Evolutionary conservation across 2,888 invertebrate genomes (phyloP), one percentile per base, ranked within the genome.

Genomic region (Plagodis dolabraria): DNA sequence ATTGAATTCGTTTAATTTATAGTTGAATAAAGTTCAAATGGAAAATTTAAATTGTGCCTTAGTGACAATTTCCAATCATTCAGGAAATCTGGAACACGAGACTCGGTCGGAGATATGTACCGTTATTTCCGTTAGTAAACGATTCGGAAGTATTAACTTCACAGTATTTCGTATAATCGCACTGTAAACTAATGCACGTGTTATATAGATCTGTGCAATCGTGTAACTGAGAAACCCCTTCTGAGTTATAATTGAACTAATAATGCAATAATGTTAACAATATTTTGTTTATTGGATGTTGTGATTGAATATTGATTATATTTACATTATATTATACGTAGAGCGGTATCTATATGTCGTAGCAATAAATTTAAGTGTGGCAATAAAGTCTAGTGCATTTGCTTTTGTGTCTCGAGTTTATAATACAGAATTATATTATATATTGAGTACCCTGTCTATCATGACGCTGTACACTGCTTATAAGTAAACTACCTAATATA

Each of bases 41-140:
- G 83, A 79, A 90, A 87, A 87, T 58, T 87, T 85, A 88, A 89
- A 92, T 91, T 90, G 92, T 92, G 92, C 92, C 92, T 92, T 92
- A 92, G 91, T 86, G 88, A 61, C 56, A 82, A 83, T 87, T 87
- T 83, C 71, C 73, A 60, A 49, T 52, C 56, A 85, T 85, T 82
- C 82, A 80, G 63, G 58, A 56, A 79, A 77, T 77, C 77, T 76
- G 68, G 69, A 67, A 67, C 72, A 68, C 67, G 65, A 72, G 58
- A 71, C 72, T 76, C 59, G 73, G 71, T 68, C 69, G 72, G 70
- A 65, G 67, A 67, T 38, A n/a, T 69, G 68, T 69, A 64, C 65
- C 57, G 67, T 74, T 72, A 67, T 54, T 70, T 74, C 72, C 70
- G 67, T 65, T 68, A 63, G 61, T 65, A 66, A 64, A 69, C 68